These are phyloP conservation scores for Zaprionus tsacasi DNA, from an alignment of 1,140 invertebrate genomes.

Conservation along the genomic window DNA sequence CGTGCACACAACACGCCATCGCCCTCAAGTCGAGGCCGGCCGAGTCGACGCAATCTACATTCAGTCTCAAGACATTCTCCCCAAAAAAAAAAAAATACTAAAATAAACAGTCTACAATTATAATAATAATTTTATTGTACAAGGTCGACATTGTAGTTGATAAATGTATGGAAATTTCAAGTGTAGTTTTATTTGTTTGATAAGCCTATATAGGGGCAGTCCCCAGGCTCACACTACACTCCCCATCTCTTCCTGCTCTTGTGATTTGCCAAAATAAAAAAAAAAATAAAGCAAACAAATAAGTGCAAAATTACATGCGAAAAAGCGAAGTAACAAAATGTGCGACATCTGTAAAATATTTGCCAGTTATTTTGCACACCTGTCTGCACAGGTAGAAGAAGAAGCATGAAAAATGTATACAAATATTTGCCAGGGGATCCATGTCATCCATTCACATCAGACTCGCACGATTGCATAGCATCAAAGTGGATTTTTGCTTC, in stretches of 20 bases:
- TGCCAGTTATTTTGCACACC: slow-evolving; percentile 77
- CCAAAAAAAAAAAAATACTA: not conserved
- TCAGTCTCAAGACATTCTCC: no score
- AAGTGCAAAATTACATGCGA: slow-evolving; percentile 44
- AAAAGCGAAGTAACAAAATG: slow-evolving; percentile 9
- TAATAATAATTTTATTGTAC: slow-evolving; percentile 1
- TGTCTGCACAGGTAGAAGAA: slow-evolving; percentile 55
- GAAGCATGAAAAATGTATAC: slow-evolving; percentile 69
- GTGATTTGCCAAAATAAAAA: slow-evolving; percentile 27
- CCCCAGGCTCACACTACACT: not conserved
- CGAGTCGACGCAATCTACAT: no score
- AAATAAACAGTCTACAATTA: slow-evolving; percentile 10
- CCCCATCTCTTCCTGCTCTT: not conserved
- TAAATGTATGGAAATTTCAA: slow-evolving; percentile 6
- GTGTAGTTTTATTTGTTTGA: not conserved
- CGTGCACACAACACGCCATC: not conserved
- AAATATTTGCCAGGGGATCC: slow-evolving; percentile 36
- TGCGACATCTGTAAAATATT: slow-evolving; percentile 69
- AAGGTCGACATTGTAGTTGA: slow-evolving; percentile 1
- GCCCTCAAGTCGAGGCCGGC: not conserved
- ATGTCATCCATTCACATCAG: slow-evolving; percentile 34
- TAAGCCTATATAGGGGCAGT: not conserved
- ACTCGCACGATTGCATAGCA: slow-evolving; percentile 71
- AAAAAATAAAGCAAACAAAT: slow-evolving; percentile 35
- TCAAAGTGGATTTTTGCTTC: slow-evolving; percentile 64